Evolutionary conservation across 2,797 vertebrate genomes (phyloP).

Genomic region (Hemibagrus guttatus): DNA sequence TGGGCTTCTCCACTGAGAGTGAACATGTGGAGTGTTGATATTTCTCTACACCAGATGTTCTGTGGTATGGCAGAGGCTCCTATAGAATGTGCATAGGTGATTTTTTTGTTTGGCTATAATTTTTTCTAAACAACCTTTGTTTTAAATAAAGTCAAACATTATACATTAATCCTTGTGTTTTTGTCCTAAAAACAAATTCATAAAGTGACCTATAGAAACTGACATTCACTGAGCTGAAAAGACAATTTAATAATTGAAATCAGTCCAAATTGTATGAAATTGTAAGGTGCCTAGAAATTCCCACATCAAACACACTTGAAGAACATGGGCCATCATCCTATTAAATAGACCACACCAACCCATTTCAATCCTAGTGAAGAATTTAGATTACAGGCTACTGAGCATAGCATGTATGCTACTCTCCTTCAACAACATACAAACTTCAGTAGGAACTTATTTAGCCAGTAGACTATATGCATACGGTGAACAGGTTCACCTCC

Average conservation of each 20-base stretch:
- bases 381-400: conserved; percentile 19
- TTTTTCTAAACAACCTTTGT: background rate
- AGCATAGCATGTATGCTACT: conserved; percentile 11
- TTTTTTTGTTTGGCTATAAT: background rate
- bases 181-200: background rate
- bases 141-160: background rate
- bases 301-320: background rate
- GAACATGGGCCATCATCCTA: background rate
- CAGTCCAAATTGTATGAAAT: background rate
- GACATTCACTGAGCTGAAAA: background rate
- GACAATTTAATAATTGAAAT: background rate
- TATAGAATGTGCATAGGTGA: background rate
- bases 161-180: background rate
- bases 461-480: background rate
- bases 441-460: conserved; percentile 12
- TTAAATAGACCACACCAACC: background rate
- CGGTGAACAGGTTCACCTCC: background rate
- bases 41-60: conserved; percentile 49
- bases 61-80: conserved; percentile 13
- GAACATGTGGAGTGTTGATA: conserved; percentile 27
- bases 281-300: background rate
- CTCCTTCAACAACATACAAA: conserved; percentile 34
- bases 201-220: background rate
- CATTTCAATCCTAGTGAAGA: conserved; percentile 4
- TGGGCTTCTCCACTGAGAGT: conserved; percentile 27